Evolutionary conservation across 2,888 invertebrate species (phyloP).

Genomic region (Tetragonisca angustula): DNA sequence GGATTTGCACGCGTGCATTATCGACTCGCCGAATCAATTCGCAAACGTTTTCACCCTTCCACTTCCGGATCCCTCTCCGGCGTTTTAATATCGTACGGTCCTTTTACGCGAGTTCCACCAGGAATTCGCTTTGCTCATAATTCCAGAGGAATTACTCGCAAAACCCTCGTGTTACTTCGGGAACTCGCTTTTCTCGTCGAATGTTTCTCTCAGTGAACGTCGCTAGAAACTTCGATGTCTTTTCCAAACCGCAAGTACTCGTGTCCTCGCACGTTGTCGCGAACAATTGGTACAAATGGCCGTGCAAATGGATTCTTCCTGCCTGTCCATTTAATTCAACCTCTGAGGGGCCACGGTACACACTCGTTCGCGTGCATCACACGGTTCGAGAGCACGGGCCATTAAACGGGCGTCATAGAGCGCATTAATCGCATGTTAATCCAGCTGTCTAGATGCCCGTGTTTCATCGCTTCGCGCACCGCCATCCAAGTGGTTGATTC

Average conservation of each 20-base stretch:
- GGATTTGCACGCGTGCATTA: conserved; percentile 63
- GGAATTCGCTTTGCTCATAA: conserved; percentile 13
- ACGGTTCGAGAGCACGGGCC: conserved; percentile 27
- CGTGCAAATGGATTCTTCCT: conserved; percentile 38
- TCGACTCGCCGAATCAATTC: conserved; percentile 53
- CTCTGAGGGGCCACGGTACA: conserved; percentile 34
- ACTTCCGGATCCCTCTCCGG: conserved; percentile 4
- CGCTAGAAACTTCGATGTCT: not conserved
- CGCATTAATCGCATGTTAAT: conserved; percentile 62
- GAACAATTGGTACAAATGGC: conserved; percentile 25
- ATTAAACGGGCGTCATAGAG: conserved; percentile 51
- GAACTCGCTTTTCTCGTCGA: not conserved
- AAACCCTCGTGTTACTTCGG: too few relatives aligned
- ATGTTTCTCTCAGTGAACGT: not conserved
- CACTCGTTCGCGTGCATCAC: conserved; percentile 44
- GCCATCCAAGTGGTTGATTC: not conserved
- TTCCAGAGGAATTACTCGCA: not conserved
- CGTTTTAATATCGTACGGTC: conserved; percentile 35
- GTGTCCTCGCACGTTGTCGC: not conserved
- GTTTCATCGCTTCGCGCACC: conserved; percentile 14
- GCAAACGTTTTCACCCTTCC: conserved; percentile 20
- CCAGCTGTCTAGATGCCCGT: conserved; percentile 13
- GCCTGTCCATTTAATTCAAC: conserved; percentile 53
- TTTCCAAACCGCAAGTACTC: not conserved
- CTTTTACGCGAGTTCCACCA: not conserved